Evolutionary conservation across 2,888 invertebrate genomes (phyloP), one percentile per base, ranked within the genome.

Genomic region (Neria commutata): DNA sequence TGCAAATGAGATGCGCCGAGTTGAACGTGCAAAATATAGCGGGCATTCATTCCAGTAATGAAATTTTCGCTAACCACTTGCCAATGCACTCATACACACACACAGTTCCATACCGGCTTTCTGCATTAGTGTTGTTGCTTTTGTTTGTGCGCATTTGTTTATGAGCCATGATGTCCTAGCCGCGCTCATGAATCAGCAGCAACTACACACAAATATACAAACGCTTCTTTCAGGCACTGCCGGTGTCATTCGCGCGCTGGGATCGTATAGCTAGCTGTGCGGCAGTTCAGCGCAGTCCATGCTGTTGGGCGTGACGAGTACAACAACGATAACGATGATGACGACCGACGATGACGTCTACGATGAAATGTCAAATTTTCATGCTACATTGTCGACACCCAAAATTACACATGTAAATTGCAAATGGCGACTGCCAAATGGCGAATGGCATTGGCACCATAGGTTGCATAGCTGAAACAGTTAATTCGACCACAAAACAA

Each of bases 331-430:
- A 56, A 56, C 51, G 40, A 56, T 54, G 50, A 49, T 42, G 54
- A 50, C 50, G 56, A n/a, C 42, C 16, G 49, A 40, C 40, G 55
- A 50, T 33, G 45, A 50, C 42, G 49, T 26, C 50, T 42, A 50
- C 50, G 6, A 40, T 33, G 49, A 46, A 56, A 49, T 40, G 45
- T 45, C 50, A 24, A 47, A 48, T 55, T 55, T 48, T 26, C 54
- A 55, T 48, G 50, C 50, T 50, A 49, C 45, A 51, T 26, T 56
- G 50, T 56, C 33, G 61, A 59, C 60, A 67, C 54, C 56, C 69
- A 72, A 74, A 73, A 76, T 74, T 75, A 73, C 73, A 72, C 67
- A 75, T 76, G 75, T 72, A 76, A 77, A 75, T 72, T 73, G 68
- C 66, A 68, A 69, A 72, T 73, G 72, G 63, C 72, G 72, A 68